Percentiles rank a stretch among this genome's conserved stretches.
Evolutionary conservation across 2,797 vertebrate species (phyloP).

Genomic region (Eremophila alpestris): DNA sequence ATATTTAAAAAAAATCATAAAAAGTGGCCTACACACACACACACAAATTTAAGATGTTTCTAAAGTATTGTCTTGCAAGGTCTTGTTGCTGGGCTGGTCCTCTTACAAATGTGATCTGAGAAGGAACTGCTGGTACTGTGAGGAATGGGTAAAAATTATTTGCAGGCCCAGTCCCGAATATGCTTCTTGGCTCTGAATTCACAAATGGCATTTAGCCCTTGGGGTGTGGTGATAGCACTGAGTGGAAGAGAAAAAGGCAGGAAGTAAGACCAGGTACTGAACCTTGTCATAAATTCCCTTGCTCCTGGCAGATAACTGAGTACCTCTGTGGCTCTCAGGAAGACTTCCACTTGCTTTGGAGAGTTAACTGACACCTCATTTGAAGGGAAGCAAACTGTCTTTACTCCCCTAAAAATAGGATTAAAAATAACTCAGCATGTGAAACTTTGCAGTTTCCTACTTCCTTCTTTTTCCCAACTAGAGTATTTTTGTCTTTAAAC

Average conservation of each 20-base stretch:
- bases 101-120: not conserved
- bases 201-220: not conserved
- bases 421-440: not conserved
- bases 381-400: not conserved
- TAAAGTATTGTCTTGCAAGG: not conserved
- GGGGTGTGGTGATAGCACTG: not conserved
- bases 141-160: not conserved
- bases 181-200: not conserved
- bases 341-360: not conserved
- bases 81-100: not conserved
- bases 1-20: not conserved
- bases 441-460: not conserved
- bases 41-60: not conserved
- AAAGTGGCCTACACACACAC: not conserved
- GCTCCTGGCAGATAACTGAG: not conserved
- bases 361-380: not conserved
- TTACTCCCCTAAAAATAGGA: not conserved
- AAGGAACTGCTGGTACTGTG: not conserved
- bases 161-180: not conserved
- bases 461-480: not conserved
- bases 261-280: not conserved
- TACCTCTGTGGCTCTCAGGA: not conserved
- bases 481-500: not conserved
- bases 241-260: not conserved
- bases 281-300: not conserved